Conservation (phyloP, 64 coral and sea anemone genomes). For the Montipora efflorescens region DNA sequence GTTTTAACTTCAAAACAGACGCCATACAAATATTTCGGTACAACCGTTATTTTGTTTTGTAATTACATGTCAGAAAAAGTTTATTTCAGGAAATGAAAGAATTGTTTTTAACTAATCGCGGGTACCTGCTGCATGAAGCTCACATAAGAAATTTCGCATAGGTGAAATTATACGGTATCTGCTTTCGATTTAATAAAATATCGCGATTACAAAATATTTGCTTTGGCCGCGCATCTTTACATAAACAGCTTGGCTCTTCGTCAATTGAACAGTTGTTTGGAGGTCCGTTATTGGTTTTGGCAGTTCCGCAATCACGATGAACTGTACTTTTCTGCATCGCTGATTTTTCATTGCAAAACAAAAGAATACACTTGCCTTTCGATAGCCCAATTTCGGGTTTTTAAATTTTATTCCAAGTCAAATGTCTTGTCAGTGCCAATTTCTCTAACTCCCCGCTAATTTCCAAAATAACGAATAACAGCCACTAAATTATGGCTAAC, state of each 20-base stretch:
- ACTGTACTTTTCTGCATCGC: not conserved
- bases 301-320: not conserved
- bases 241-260: not conserved
- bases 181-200: not conserved
- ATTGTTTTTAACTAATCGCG: not conserved
- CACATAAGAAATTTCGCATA: not conserved
- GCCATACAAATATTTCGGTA: not conserved
- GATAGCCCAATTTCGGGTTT: not conserved
- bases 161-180: not conserved
- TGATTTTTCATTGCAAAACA: not conserved
- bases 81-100: not conserved
- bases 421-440: not conserved
- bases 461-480: not conserved
- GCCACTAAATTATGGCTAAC: not conserved
- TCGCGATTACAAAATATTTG: not conserved
- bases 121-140: slow-evolving; percentile 1
- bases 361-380: not conserved
- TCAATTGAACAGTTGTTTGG: not conserved
- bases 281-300: not conserved
- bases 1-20: not conserved
- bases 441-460: not conserved
- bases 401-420: slow-evolving; percentile 7
- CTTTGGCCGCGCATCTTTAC: not conserved
- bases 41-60: not conserved
- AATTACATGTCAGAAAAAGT: not conserved